These are phyloP conservation scores for Apogon hyalosoma DNA, from an alignment of 2,797 vertebrate genomes.

Conservation along the genomic window DNA sequence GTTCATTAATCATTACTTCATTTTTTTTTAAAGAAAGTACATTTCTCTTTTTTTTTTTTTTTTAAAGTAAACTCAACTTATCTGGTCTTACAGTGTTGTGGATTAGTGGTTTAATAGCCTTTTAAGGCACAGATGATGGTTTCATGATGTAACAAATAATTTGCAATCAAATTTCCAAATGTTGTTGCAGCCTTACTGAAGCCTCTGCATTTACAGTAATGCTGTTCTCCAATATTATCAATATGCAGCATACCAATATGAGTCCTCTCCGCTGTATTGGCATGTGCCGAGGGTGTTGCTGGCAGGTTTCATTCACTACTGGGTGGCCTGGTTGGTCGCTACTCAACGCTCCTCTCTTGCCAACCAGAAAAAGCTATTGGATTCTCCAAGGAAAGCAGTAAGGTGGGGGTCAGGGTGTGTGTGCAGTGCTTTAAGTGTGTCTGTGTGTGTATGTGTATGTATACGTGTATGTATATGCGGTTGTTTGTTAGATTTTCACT, in stretches of 20 bases:
- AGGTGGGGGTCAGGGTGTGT: constrained; percentile 41
- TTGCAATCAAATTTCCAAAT: too few species aligned
- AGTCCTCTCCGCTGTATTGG: constrained; percentile 52
- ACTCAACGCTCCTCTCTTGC: constrained; percentile 60
- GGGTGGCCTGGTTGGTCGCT: constrained; percentile 77
- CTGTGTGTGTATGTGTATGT: constrained; percentile 12
- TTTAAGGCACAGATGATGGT: too few species aligned
- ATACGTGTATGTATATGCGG: constrained; percentile 2
- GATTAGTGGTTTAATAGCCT: too few species aligned
- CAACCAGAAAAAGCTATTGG: constrained; percentile 78
- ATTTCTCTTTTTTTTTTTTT: too few species aligned
- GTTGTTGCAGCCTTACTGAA: constrained; percentile 14
- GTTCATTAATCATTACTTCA: too few species aligned
- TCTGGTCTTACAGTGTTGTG: too few species aligned
- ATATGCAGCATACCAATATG: constrained; percentile 59
- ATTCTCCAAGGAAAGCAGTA: constrained; percentile 32
- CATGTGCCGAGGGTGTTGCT: constrained; percentile 53
- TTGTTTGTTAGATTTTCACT: constrained; percentile 41
- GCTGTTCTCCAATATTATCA: constrained; percentile 32
- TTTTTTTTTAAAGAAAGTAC: too few species aligned
- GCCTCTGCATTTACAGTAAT: not conserved
- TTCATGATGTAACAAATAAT: too few species aligned
- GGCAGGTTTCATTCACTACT: constrained; percentile 73
- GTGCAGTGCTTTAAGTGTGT: constrained; percentile 5
- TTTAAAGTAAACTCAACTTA: too few species aligned